Conservation (phyloP, 2,797 vertebrate genomes). For the Holocentrus rufus region DNA sequence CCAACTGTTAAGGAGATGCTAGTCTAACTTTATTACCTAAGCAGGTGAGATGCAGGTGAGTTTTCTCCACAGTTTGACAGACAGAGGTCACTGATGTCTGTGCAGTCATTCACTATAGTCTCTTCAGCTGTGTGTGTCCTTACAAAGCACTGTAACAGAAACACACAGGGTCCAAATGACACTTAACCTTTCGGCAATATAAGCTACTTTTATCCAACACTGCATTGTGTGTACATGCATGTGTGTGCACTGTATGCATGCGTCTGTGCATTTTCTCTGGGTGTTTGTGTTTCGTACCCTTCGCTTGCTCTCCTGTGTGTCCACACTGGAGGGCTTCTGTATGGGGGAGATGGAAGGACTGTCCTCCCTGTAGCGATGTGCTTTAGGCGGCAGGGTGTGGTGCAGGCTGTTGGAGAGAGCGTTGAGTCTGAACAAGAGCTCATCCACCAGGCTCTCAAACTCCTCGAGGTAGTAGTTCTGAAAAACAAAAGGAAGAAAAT, state of each 20-base stretch:
- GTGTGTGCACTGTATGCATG: background rate
- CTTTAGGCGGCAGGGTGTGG: slow-evolving; percentile 53
- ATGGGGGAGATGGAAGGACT: slow-evolving; percentile 32
- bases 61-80: background rate
- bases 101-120: slow-evolving; percentile 18
- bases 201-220: background rate
- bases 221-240: background rate
- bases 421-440: slow-evolving; percentile 82
- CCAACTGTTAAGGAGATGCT: background rate
- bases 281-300: background rate
- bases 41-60: slow-evolving; percentile 21
- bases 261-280: background rate
- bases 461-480: slow-evolving; percentile 85
- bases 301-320: slow-evolving; percentile 57
- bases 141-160: slow-evolving; percentile 48
- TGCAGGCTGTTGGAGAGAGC: slow-evolving; percentile 74
- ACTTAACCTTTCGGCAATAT: background rate
- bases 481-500: slow-evolving; percentile 30
- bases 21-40: slow-evolving; percentile 53
- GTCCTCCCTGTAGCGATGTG: slow-evolving; percentile 24
- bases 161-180: slow-evolving; percentile 22
- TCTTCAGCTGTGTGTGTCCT: slow-evolving; percentile 18
- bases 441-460: slow-evolving; percentile 84
- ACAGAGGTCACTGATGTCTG: slow-evolving; percentile 21
- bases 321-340: slow-evolving; percentile 36